phyloP scores from a whole-genome alignment of 2,888 invertebrate genomes.

The Parnassius glacialis region DNA sequence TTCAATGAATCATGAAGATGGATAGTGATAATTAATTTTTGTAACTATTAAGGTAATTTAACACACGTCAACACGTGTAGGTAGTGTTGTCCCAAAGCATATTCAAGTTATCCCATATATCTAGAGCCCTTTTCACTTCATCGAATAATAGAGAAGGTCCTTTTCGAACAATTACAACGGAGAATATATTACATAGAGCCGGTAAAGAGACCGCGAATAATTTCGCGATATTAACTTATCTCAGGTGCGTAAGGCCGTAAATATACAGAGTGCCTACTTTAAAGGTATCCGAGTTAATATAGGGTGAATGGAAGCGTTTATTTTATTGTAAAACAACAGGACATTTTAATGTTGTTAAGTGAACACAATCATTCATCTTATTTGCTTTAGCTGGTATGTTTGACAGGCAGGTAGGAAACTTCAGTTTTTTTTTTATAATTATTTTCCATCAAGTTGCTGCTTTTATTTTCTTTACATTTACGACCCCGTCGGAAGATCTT shows the following conservation, averaged over 20 bases:
- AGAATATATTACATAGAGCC: slow-evolving; percentile 53
- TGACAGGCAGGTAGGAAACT: too few species aligned
- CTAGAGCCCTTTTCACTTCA: slow-evolving; percentile 68
- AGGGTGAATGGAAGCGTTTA: slow-evolving; percentile 40
- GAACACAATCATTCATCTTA: too few species aligned
- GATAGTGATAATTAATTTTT: slow-evolving; percentile 24
- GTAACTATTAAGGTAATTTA: slow-evolving; percentile 51
- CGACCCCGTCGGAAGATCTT: too few species aligned
- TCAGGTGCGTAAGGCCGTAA: slow-evolving; percentile 55
- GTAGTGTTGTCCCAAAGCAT: slow-evolving; percentile 51
- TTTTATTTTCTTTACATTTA: too few species aligned
- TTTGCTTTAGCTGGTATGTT: too few species aligned
- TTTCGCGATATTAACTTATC: slow-evolving; percentile 62
- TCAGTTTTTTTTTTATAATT: too few species aligned
- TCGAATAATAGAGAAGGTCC: slow-evolving; percentile 65
- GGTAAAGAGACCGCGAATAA: slow-evolving; percentile 47
- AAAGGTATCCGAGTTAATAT: slow-evolving; percentile 41
- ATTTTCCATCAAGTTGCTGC: too few species aligned
- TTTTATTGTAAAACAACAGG: not conserved
- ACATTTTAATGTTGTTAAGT: not conserved
- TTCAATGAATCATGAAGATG: slow-evolving; percentile 8
- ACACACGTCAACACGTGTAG: slow-evolving; percentile 53
- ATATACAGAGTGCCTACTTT: slow-evolving; percentile 47
- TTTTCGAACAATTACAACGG: slow-evolving; percentile 63
- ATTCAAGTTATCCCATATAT: slow-evolving; percentile 65